phyloP scores from a whole-genome alignment of 2,113 vertebrate genomes.

The Rhipidura dahli region DNA sequence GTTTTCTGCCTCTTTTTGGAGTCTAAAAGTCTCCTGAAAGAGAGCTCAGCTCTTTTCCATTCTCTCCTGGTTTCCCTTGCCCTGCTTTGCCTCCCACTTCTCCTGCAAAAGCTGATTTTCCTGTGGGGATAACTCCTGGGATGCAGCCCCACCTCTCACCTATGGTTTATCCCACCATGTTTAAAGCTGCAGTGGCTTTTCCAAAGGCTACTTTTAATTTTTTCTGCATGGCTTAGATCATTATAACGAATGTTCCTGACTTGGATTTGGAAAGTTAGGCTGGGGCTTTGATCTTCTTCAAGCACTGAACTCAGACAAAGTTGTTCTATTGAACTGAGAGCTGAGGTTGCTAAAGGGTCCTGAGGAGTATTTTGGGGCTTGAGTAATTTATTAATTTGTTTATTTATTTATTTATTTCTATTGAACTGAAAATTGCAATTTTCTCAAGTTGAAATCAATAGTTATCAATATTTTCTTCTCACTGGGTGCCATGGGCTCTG shows the following conservation, averaged over 20 bases:
- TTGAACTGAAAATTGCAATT: no score
- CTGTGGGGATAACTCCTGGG: neutral
- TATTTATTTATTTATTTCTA: no score
- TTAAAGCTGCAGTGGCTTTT: neutral
- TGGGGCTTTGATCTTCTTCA: constrained; percentile 45
- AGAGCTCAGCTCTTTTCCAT: neutral
- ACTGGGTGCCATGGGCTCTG: neutral
- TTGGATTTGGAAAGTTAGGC: constrained; percentile 6
- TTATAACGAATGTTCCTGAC: constrained; percentile 16
- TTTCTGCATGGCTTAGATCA: neutral
- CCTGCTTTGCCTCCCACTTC: neutral
- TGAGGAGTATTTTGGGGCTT: no score
- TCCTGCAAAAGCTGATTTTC: neutral
- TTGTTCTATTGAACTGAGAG: constrained; percentile 47
- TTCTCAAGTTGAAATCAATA: neutral
- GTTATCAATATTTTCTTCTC: neutral
- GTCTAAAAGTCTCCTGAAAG: neutral
- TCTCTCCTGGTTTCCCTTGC: neutral
- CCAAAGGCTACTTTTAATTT: neutral
- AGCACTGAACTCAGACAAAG: constrained; percentile 46
- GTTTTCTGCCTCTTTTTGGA: neutral
- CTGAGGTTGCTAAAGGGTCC: no score
- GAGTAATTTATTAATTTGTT: no score
- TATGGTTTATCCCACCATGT: neutral
- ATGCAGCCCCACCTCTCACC: neutral